Evolutionary conservation across 2,113 vertebrate genomes (phyloP), one percentile per base, ranked within the genome.

Genomic region (Rhinogobius similis): DNA sequence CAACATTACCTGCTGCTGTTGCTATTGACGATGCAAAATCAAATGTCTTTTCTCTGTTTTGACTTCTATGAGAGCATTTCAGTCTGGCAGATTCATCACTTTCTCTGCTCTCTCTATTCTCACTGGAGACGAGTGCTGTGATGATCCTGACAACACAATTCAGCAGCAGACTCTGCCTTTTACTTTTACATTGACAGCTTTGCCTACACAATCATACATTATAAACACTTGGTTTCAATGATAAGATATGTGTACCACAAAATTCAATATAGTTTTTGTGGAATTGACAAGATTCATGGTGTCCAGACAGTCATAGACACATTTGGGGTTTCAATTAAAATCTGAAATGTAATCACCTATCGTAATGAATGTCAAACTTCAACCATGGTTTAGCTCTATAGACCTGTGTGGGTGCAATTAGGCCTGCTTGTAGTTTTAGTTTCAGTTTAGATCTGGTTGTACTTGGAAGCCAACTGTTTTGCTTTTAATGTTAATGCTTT

Each of bases 111-210:
- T 41, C 61, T 73, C 77, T 81, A 73, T 77, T 82, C 72, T 82
- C 78, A 69, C 59, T 55, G 63, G 73, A 75, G 70, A 78, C 13
- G 66, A 69, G 71, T 55, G 61, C 46, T 29, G 11, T 81, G 75
- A 82, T 78, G 77, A 78, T 78, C 62, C 72, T 88, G 86, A 84
- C 79, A 86, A 82, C 65, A 83, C 68, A 72, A 81, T 84, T 82
- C 73, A 73, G 67, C 38, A 77, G 77, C 70, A 82, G 78, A 77
- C 77, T 77, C 66, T 24, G 73, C 75, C 68, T 69, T 80, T 81
- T 73, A 68, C 77, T 43, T 80, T 86, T 77, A n/a, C 32, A 27
- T 24, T 80, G 81, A 79, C 81, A 87, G 78, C 81, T n/a, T 20
- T 75, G 74, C 72, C 67, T 68, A 53, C 14, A 50, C 70, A 44